Percentiles rank a stretch among this genome's conserved stretches.
Evolutionary conservation across 2,113 vertebrate genomes (phyloP).

Genomic region (Hoplias malabaricus): DNA sequence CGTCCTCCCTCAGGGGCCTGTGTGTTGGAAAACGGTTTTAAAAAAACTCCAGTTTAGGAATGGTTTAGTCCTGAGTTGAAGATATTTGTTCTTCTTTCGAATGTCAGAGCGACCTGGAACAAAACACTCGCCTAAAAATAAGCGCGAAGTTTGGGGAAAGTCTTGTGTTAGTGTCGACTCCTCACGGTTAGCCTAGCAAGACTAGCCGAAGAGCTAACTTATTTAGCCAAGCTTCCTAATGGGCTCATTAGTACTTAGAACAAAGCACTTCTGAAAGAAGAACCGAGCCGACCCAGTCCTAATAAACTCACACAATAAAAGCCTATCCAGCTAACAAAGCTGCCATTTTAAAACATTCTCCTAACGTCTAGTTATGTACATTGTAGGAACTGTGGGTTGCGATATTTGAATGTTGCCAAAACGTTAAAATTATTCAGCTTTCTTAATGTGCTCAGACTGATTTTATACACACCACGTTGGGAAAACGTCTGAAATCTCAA

Average conservation of each 20-base stretch:
- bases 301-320: too few relatives aligned
- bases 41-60: neutral
- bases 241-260: slow-evolving; percentile 1
- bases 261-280: neutral
- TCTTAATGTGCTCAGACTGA: too few relatives aligned
- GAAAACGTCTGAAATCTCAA: too few relatives aligned
- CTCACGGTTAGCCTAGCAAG: slow-evolving; percentile 19
- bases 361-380: too few relatives aligned
- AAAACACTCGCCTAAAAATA: neutral
- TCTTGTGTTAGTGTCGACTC: neutral
- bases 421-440: too few relatives aligned
- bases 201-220: neutral
- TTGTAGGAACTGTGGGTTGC: too few relatives aligned
- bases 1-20: neutral
- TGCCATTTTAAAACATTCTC: too few relatives aligned
- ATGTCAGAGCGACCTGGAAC: neutral
- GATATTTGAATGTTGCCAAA: too few relatives aligned
- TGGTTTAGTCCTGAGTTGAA: neutral
- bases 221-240: neutral
- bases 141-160: neutral
- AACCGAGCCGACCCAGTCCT: neutral
- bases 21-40: neutral
- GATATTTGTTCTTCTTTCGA: neutral
- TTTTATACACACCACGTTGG: too few relatives aligned
- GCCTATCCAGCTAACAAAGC: too few relatives aligned